Conservation (phyloP, 1,140 invertebrate genomes). For the Sitophilus oryzae region DNA sequence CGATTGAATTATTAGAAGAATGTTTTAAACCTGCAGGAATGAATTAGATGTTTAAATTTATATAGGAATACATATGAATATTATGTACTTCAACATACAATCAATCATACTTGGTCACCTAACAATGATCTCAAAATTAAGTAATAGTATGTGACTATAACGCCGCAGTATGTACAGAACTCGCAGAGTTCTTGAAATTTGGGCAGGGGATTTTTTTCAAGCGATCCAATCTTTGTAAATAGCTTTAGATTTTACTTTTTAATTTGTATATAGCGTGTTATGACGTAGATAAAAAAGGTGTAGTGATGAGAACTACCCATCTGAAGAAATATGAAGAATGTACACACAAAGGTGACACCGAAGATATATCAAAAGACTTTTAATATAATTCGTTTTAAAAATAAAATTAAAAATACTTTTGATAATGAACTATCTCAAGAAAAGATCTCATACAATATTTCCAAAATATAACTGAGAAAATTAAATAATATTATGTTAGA, state of each 20-base stretch:
- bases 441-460: too few relatives aligned
- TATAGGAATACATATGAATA: background rate
- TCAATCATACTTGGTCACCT: slow-evolving; percentile 28
- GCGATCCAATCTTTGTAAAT: slow-evolving; percentile 36
- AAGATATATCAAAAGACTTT: background rate
- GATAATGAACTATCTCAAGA: too few relatives aligned
- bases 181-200: slow-evolving; percentile 28
- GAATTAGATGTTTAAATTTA: slow-evolving; percentile 6
- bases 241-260: slow-evolving; percentile 32
- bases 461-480: too few relatives aligned
- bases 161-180: slow-evolving; percentile 27
- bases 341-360: slow-evolving; percentile 18
- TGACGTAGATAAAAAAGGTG: slow-evolving; percentile 34
- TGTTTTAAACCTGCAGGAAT: background rate
- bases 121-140: slow-evolving; percentile 41
- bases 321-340: slow-evolving; percentile 14
- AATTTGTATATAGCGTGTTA: slow-evolving; percentile 36
- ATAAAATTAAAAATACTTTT: too few relatives aligned
- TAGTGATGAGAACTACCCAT: slow-evolving; percentile 33
- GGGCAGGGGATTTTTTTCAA: slow-evolving; percentile 26
- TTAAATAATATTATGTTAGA: background rate
- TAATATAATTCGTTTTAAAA: background rate
- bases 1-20: too few relatives aligned
- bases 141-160: slow-evolving; percentile 33
- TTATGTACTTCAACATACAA: background rate